Conservation (phyloP, 1,140 invertebrate species). For the Polypedilum pembai region DNA sequence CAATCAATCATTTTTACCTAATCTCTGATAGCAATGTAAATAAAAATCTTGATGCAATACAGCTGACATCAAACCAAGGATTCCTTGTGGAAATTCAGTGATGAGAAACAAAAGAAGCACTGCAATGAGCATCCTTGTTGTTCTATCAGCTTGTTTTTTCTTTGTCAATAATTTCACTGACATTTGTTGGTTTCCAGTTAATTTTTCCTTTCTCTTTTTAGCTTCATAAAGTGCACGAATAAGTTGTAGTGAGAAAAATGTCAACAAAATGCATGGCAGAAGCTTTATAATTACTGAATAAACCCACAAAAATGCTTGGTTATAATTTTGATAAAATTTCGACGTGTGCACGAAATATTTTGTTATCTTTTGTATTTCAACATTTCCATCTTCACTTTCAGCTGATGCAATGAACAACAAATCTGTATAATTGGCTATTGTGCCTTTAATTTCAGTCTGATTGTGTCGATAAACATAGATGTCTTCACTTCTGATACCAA, state of each 20-base stretch:
- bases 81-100: constrained; percentile 78
- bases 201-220: constrained; percentile 57
- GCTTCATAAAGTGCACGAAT: constrained; percentile 65
- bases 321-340: background rate
- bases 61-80: constrained; percentile 64
- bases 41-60: constrained; percentile 43
- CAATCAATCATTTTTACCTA: constrained; percentile 35
- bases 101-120: constrained; percentile 77
- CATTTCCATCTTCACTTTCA: background rate
- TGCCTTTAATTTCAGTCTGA: background rate
- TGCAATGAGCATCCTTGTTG: constrained; percentile 83
- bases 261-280: constrained; percentile 74
- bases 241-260: constrained; percentile 70
- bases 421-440: background rate
- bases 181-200: constrained; percentile 48
- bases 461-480: background rate
- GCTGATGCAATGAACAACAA: background rate
- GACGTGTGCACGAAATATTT: background rate
- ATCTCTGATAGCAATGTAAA: constrained; percentile 34
- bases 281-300: constrained; percentile 78
- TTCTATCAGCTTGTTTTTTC: constrained; percentile 62
- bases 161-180: constrained; percentile 45
- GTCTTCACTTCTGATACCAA: background rate
- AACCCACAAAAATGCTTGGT: constrained; percentile 60
- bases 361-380: background rate